Conservation (phyloP, 2,113 vertebrate species). For the Aptenodytes patagonicus region DNA sequence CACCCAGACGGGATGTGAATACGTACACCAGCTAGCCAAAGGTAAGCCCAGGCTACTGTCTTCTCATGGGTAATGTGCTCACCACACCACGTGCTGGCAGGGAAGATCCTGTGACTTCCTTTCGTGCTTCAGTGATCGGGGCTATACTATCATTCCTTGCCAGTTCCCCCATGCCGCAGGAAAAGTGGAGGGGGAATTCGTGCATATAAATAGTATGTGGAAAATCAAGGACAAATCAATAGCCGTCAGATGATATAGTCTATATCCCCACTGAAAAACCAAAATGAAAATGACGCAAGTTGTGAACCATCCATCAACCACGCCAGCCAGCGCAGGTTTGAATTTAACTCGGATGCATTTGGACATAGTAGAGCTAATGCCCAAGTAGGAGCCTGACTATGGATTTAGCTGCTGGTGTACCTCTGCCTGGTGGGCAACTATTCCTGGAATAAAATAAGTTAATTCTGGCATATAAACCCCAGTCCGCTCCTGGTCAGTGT, state of each 20-base stretch:
- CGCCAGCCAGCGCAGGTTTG: background rate
- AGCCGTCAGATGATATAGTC: background rate
- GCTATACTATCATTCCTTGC: background rate
- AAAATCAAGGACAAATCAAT: background rate
- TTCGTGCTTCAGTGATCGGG: background rate
- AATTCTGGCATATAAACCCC: background rate
- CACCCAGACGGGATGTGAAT: background rate
- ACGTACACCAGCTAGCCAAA: background rate
- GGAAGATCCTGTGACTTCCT: background rate
- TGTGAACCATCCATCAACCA: background rate
- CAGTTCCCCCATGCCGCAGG: background rate
- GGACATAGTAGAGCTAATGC: background rate
- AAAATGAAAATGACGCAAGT: background rate
- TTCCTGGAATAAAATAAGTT: background rate
- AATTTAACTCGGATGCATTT: background rate
- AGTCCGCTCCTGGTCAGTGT: rapidly evolving
- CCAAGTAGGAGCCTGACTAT: rapidly evolving
- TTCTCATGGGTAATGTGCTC: background rate
- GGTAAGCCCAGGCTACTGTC: background rate
- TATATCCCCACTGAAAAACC: background rate
- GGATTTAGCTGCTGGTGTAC: background rate
- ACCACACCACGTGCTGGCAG: background rate
- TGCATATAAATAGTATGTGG: background rate
- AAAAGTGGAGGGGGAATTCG: background rate
- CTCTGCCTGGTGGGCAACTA: background rate